Conservation (phyloP, 2,797 vertebrate species). For the Leptodactylus fallax region DNA sequence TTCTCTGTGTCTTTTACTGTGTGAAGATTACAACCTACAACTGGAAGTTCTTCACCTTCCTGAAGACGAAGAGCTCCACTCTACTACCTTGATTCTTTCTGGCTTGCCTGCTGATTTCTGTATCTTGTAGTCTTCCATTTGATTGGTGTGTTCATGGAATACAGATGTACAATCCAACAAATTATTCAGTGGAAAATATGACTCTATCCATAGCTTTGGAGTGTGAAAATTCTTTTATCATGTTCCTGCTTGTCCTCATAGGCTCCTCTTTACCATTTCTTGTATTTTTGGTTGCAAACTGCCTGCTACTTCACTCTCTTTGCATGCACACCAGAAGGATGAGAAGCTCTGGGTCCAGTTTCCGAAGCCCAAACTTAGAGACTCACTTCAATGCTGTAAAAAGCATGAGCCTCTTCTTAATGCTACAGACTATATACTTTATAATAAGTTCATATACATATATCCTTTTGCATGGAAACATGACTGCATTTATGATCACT, state of each 20-base stretch:
- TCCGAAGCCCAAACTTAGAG: not conserved
- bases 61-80: constrained; percentile 69
- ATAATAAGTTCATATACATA: too few relatives aligned
- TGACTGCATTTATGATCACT: too few relatives aligned
- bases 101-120: constrained; percentile 63
- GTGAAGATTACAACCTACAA: constrained; percentile 65
- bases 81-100: constrained; percentile 61
- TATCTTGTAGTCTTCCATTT: constrained; percentile 20
- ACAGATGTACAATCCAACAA: not conserved
- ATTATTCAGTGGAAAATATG: not conserved
- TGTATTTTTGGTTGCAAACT: not conserved
- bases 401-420: constrained; percentile 11
- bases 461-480: too few relatives aligned
- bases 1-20: constrained; percentile 60
- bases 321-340: not conserved
- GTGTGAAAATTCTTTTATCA: not conserved
- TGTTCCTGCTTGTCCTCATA: not conserved
- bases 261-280: not conserved
- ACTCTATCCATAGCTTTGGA: not conserved
- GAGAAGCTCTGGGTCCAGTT: not conserved
- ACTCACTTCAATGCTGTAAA: constrained; percentile 19
- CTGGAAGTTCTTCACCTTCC: constrained; percentile 64
- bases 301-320: not conserved
- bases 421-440: not conserved
- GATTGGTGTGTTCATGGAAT: not conserved